Evolutionary conservation across 2,888 invertebrate genomes (phyloP), one percentile per base, ranked within the genome.

Genomic region (Dryadula phaetusa): DNA sequence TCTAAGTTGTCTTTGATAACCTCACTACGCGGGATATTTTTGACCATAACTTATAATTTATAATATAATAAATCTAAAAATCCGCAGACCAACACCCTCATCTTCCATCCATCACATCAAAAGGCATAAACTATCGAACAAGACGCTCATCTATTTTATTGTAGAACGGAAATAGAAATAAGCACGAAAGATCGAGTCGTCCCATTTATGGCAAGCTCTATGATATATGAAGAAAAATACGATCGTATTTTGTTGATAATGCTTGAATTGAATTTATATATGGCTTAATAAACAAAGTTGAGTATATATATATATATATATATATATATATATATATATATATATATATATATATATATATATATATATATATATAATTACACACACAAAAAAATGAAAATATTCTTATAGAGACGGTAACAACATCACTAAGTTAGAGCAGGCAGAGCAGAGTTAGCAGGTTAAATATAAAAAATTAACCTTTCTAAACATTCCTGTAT

Each of bases 151-250:
- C 37, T 20, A 54, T 54, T 54, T 37, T 37, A n/a, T 37, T 54
- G 20, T 37, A 20, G 37, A 20, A 20, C 37, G 54, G 54, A 54
- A 54, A 54, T 54, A 54, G 37, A 54, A 54, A 34, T 34, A 54
- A 54, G 20, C 20, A 37, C 37, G 54, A 22, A 54, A 22, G 37
- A 54, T 37, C 37, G 37, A 22, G 22, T 22, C 20, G 54, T 20
- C 20, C 37, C 22, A 8, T 37, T 54, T 37, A 54, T 22, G 22
- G 37, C 20, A n/a, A 54, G 22, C 37, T 54, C 20, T 20, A 37
- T 54, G 37, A 54, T 37, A 34, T 54, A 54, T 54, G 54, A 54
- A 54, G 53, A 54, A 22, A 54, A 22, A 54, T 37, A 37, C 37
- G 20, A 37, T 20, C 14, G 3, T 20, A 12, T 37, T 54, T 8